These are phyloP conservation scores for Onthophagus sagittarius DNA, from an alignment of 2,888 invertebrate genomes.

Conservation along the genomic window DNA sequence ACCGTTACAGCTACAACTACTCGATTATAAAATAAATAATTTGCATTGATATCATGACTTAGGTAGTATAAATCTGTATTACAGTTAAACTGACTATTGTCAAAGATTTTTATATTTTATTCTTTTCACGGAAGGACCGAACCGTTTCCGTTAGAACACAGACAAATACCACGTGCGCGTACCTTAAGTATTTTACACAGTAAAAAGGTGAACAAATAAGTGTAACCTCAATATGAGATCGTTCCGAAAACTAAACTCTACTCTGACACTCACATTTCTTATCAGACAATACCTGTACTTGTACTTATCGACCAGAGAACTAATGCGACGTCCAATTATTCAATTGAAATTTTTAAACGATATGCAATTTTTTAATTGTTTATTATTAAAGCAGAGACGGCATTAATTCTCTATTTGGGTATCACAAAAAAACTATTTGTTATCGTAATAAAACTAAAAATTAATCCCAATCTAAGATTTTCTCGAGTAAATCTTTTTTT, in stretches of 20 bases:
- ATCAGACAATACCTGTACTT: constrained; percentile 15
- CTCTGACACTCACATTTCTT: background rate
- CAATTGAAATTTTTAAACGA: background rate
- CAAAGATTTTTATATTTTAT: constrained; percentile 17
- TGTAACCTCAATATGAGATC: constrained; percentile 43
- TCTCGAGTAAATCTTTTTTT: background rate
- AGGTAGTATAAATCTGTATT: constrained; percentile 25
- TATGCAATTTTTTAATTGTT: background rate
- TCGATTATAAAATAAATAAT: constrained; percentile 17
- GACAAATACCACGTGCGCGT: constrained; percentile 8
- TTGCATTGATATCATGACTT: constrained; percentile 39
- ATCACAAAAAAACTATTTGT: background rate
- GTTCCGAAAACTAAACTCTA: constrained; percentile 6
- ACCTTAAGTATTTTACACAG: constrained; percentile 35
- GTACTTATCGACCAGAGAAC: constrained; percentile 7
- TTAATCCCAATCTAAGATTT: background rate
- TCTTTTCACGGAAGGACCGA: background rate
- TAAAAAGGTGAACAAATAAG: constrained; percentile 34
- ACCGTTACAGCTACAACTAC: constrained; percentile 5
- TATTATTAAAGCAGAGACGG: background rate
- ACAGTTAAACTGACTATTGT: constrained; percentile 22
- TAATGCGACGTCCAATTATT: background rate
- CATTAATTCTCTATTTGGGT: background rate
- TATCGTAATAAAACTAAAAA: constrained; percentile 8
- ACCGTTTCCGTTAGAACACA: constrained; percentile 9